These are phyloP conservation scores for Drosophila carrolli DNA, from an alignment of 1,140 invertebrate species.

Conservation along the genomic window DNA sequence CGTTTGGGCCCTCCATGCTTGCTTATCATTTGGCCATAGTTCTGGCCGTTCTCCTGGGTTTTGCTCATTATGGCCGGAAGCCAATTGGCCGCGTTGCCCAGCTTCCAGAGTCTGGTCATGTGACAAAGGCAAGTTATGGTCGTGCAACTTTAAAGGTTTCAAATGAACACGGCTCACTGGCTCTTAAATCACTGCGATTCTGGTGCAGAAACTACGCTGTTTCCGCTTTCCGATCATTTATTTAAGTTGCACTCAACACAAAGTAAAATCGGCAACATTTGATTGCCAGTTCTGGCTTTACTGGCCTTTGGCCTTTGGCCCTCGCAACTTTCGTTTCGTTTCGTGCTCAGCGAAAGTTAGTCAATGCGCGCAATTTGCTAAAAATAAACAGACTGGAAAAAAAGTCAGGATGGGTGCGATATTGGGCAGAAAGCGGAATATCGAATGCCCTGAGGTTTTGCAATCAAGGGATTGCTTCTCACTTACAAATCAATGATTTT, in stretches of 20 bases:
- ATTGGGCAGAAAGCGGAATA: slow-evolving; percentile 4
- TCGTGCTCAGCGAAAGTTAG: slow-evolving; percentile 49
- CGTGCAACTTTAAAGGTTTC: slow-evolving; percentile 49
- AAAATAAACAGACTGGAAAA: slow-evolving; percentile 58
- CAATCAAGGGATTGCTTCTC: slow-evolving; percentile 16
- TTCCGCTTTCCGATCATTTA: slow-evolving; percentile 52
- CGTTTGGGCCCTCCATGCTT: slow-evolving; percentile 26
- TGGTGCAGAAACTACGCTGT: slow-evolving; percentile 5
- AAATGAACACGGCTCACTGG: slow-evolving; percentile 10
- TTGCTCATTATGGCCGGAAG: slow-evolving; percentile 64
- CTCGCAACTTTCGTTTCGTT: slow-evolving; percentile 23
- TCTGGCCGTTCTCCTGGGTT: slow-evolving; percentile 32
- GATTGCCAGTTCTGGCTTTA: slow-evolving; percentile 35
- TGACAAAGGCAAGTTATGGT: slow-evolving; percentile 68
- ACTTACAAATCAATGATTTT: slow-evolving; percentile 6
- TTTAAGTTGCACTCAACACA: slow-evolving; percentile 64
- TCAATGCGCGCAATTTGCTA: slow-evolving; percentile 65
- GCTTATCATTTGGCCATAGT: slow-evolving; percentile 56
- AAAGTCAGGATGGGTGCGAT: slow-evolving; percentile 28
- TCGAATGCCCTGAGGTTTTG: slow-evolving; percentile 22
- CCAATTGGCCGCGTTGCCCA: slow-evolving; percentile 61
- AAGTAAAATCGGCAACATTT: slow-evolving; percentile 61
- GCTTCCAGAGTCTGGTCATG: slow-evolving; percentile 11
- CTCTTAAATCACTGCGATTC: slow-evolving; percentile 22
- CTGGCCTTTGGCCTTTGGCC: slow-evolving; percentile 13